Conservation (phyloP, 2,113 vertebrate species). For the Phoxinus phoxinus region DNA sequence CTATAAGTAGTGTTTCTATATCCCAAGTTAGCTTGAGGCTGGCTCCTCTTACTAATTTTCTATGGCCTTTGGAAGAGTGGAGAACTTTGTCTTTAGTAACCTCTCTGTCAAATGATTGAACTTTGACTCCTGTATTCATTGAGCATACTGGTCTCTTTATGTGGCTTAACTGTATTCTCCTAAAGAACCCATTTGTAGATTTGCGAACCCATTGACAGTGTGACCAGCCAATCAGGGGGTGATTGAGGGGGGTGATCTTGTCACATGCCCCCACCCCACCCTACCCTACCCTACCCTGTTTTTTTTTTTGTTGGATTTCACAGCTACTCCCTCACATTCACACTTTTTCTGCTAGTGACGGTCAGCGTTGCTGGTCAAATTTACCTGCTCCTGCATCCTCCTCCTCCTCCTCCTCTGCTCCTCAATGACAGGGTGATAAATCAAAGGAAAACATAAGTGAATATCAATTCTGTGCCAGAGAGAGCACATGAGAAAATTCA, state of each 20-base stretch:
- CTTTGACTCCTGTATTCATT: too few species aligned
- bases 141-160: too few species aligned
- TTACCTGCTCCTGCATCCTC: conserved; percentile 60
- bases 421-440: conserved; percentile 35
- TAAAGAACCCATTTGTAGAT: background rate
- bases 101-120: too few species aligned
- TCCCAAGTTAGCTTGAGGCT: too few species aligned
- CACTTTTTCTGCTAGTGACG: background rate
- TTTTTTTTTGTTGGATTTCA: background rate
- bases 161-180: too few species aligned
- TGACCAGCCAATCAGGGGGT: background rate
- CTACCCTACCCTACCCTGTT: too few species aligned
- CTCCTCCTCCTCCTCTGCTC: conserved; percentile 67
- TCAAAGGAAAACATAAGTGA: background rate
- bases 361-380: background rate
- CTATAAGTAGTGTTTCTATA: too few species aligned
- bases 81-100: too few species aligned
- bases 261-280: too few species aligned
- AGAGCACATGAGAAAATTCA: background rate
- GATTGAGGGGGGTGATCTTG: too few species aligned
- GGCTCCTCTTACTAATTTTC: too few species aligned
- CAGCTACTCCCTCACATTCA: background rate
- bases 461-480: background rate
- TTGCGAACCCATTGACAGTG: background rate
- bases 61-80: too few species aligned